A percentile compares a stretch with the other conserved stretches of the same genome.
These are phyloP conservation scores for Poeciliopsis turrubarensis DNA, from an alignment of 2,113 vertebrate genomes.

Conservation along the genomic window DNA sequence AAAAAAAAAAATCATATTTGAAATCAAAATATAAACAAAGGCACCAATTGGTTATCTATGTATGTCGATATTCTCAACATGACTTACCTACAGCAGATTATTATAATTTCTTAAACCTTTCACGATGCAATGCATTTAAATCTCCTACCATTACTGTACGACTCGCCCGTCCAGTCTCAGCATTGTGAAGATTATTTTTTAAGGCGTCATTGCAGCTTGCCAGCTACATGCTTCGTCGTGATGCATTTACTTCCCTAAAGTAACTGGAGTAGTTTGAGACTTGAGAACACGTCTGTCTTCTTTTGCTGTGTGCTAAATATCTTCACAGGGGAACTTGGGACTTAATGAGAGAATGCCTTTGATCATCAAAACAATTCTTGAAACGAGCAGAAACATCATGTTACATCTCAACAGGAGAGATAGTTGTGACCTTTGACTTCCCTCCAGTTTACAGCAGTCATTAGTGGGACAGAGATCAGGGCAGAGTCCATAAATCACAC, in stretches of 20 bases:
- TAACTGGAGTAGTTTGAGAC: not conserved
- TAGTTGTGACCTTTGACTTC: conserved; percentile 55
- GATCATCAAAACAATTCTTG: conserved; percentile 13
- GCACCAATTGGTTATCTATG: too few relatives aligned
- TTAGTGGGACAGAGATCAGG: conserved; percentile 71
- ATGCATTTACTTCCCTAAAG: not conserved
- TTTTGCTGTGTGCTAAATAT: not conserved
- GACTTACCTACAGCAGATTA: too few relatives aligned
- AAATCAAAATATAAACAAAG: too few relatives aligned
- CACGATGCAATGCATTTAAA: too few relatives aligned
- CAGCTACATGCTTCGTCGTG: too few relatives aligned
- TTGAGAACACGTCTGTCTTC: not conserved
- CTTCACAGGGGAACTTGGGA: too few relatives aligned
- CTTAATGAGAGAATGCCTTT: not conserved
- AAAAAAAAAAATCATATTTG: too few relatives aligned
- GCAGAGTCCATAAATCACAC: conserved; percentile 70
- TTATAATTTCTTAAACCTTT: too few relatives aligned
- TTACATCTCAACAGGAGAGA: conserved; percentile 51
- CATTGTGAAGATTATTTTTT: too few relatives aligned
- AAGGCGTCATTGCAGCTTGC: not conserved
- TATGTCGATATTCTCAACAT: too few relatives aligned
- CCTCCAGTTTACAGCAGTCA: conserved; percentile 67
- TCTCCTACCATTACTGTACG: too few relatives aligned
- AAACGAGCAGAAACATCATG: conserved; percentile 34
- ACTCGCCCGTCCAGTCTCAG: too few relatives aligned